phyloP scores from a whole-genome alignment of 2,888 invertebrate species.

The Limnephilus rhombicus region DNA sequence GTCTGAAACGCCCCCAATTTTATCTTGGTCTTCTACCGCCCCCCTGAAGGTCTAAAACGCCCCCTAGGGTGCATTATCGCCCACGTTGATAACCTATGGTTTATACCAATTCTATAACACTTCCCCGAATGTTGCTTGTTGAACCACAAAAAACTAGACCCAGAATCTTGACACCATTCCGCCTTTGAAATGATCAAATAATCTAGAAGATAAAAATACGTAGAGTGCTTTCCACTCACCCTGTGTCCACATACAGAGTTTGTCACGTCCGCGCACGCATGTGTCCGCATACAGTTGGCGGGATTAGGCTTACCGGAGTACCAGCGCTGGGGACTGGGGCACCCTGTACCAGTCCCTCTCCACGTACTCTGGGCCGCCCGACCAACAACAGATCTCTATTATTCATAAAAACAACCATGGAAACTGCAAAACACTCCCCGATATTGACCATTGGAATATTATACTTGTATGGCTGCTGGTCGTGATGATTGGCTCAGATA shows the following conservation, averaged over 20 bases:
- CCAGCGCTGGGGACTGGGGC: conserved; percentile 22
- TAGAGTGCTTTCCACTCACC: neutral
- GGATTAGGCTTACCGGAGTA: conserved; percentile 63
- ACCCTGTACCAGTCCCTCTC: conserved; percentile 41
- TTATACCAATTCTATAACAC: too few species aligned
- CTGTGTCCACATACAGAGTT: conserved; percentile 44
- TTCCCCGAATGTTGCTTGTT: too few species aligned
- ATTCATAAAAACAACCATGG: conserved; percentile 44
- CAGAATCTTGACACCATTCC: too few species aligned
- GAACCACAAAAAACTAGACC: too few species aligned
- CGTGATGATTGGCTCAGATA: neutral
- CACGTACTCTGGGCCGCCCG: neutral
- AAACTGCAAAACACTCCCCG: conserved; percentile 40
- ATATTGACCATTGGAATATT: neutral
- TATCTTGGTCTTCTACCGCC: too few species aligned
- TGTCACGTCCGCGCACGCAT: conserved; percentile 65
- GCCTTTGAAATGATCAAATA: too few species aligned
- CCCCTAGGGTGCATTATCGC: too few species aligned
- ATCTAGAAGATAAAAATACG: neutral
- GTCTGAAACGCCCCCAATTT: too few species aligned
- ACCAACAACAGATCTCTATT: conserved; percentile 32
- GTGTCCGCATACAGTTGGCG: conserved; percentile 64
- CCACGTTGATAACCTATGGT: too few species aligned
- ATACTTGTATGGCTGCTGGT: neutral
- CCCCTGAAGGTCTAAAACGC: too few species aligned